phyloP scores from a whole-genome alignment of 1,140 invertebrate genomes.

The Anoplophora glabripennis region DNA sequence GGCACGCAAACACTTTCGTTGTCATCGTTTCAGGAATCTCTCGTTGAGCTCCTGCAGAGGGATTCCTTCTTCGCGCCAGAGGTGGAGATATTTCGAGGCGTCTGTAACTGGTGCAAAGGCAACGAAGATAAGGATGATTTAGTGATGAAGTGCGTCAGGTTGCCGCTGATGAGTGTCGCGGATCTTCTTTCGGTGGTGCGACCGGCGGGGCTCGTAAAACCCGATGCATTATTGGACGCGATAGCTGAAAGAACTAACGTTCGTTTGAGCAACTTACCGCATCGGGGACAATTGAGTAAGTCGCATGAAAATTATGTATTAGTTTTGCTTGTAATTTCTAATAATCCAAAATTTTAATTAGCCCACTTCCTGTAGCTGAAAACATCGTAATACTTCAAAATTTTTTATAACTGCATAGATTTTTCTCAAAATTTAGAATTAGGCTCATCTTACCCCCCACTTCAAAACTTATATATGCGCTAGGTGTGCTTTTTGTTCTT shows the following conservation, averaged over 20 bases:
- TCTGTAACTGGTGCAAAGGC: conserved; percentile 79
- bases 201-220: conserved; percentile 77
- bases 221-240: conserved; percentile 91
- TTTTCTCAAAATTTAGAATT: no score
- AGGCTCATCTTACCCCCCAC: no score
- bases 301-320: no score
- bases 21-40: conserved; percentile 57
- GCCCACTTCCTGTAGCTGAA: no score
- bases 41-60: conserved; percentile 80
- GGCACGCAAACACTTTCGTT: no score
- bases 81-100: conserved; percentile 90
- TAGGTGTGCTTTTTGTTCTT: no score
- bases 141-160: conserved; percentile 66
- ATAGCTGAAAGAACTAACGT: conserved; percentile 80
- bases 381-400: no score
- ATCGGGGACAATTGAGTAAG: conserved; percentile 73
- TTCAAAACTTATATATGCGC: no score
- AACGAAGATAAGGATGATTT: conserved; percentile 57
- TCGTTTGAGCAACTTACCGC: conserved; percentile 73
- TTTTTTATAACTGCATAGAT: no score
- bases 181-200: conserved; percentile 87
- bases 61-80: conserved; percentile 96
- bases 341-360: no score
- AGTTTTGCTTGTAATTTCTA: no score
- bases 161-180: conserved; percentile 82